Conservation (phyloP, 1,140 invertebrate genomes). For the Phymastichus coffea region DNA sequence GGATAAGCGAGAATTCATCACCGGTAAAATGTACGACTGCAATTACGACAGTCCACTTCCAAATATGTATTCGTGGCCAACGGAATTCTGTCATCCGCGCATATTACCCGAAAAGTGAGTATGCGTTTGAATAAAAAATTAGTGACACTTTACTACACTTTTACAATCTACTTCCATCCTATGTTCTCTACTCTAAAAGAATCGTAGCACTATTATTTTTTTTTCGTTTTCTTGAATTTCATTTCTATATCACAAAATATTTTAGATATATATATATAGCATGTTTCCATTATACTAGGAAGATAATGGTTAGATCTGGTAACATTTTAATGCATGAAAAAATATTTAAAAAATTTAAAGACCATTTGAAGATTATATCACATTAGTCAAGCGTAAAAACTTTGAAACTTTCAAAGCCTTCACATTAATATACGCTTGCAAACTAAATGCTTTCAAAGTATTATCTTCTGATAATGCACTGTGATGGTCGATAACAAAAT, state of each 20-base stretch:
- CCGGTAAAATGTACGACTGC: conserved; percentile 75
- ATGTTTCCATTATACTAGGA: not conserved
- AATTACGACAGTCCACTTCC: conserved; percentile 79
- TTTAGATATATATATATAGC: no score
- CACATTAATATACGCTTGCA: not conserved
- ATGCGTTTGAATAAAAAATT: not conserved
- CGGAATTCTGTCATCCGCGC: conserved; percentile 46
- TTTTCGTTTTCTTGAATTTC: no score
- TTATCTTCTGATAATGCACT: not conserved
- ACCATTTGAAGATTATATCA: no score
- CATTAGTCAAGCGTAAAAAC: no score
- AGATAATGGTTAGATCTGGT: not conserved
- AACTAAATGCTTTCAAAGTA: conserved; percentile 8
- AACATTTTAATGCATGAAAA: conserved; percentile 5
- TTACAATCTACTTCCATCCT: not conserved
- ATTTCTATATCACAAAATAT: no score
- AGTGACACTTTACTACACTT: not conserved
- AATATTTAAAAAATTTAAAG: not conserved
- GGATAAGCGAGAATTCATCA: conserved; percentile 71
- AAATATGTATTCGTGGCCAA: conserved; percentile 72
- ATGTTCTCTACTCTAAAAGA: no score
- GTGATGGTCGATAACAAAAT: conserved; percentile 8
- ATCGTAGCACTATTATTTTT: no score
- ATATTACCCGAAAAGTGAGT: conserved; percentile 53
- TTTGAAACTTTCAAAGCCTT: not conserved